Base-by-base conservation (phyloP, 2,888 invertebrate genomes). In the Patella ulyssiponensis region DNA sequence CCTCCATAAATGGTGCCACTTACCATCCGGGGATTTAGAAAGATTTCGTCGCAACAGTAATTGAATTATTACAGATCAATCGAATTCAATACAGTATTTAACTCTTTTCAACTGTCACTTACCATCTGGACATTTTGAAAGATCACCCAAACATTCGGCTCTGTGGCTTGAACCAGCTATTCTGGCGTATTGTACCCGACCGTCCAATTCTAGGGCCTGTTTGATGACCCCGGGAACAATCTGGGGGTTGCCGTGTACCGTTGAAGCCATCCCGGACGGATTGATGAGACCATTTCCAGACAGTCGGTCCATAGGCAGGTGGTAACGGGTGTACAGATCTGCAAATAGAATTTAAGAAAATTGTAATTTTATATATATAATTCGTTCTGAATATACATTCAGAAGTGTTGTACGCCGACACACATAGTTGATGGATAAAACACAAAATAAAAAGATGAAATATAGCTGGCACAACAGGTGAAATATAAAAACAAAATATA, bases 81-180 rank as follows among this genome's bases (percentile, higher is more conserved):
- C 44, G 9, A 44, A 44, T 44, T 7, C 9, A 44, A 44, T 9
- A 9, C 44, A 33, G 33, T 33, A 33, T 4, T 33, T 33, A 33
- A 33, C 33, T 5, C 33, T 4, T 33, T 33, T 33, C 4, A 33
- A 33, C 4, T 33, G 44, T 44, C n/a, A 76, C 82, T 72, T 82
- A 89, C 91, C 91, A 56, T 83, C 80, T 1, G 83, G 81, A 75
- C 91, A 91, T 20, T 85, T 85, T 52, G 84, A 85, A 54, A 91
- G 86, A 80, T 91, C 89, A 15, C 91, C 91, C 75, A 91, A 87
- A 78, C 91, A 91, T 81, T 91, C 91, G 64, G 82, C 77, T 70
- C 90, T 81, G 75, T 91, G 91, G 23, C 88, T 86, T 7, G 88
- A 87, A 12, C 90, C 91, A 53, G 85, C 85, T 70, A 91, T 89